phyloP scores from a whole-genome alignment of 2,888 invertebrate genomes.

The Agelastica alni region DNA sequence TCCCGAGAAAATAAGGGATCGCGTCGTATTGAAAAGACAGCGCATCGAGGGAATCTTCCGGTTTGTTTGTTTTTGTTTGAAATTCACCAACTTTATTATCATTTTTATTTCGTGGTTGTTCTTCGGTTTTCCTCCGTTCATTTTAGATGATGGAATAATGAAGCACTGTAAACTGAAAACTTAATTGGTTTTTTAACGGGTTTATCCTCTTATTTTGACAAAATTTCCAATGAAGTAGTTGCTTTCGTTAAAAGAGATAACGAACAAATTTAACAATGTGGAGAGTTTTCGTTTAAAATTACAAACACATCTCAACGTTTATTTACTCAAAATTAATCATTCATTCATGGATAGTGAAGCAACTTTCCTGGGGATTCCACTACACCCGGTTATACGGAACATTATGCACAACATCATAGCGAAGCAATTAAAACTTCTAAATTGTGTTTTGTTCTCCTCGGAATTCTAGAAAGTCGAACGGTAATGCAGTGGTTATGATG shows the following conservation, averaged over 20 bases:
- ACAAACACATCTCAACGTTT: no score
- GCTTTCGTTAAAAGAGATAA: no score
- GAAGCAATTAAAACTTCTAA: conserved; percentile 11
- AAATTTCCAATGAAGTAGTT: no score
- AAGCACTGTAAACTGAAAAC: conserved; percentile 1
- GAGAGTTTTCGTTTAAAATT: no score
- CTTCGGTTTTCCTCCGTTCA: background rate
- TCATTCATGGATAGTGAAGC: background rate
- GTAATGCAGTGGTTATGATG: background rate
- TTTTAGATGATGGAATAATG: conserved; percentile 3
- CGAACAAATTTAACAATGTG: no score
- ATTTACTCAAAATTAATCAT: background rate
- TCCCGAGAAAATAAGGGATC: background rate
- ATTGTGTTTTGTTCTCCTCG: background rate
- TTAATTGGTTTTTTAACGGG: conserved; percentile 3
- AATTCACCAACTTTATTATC: background rate
- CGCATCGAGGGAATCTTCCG: background rate
- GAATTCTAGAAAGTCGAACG: background rate
- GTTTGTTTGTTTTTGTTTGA: background rate
- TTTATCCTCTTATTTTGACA: background rate
- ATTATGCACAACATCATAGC: conserved; percentile 8
- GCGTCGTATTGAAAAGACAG: background rate
- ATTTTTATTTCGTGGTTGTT: background rate
- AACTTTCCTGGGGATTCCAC: background rate
- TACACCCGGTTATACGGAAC: background rate